These are phyloP conservation scores for Callospermophilus lateralis DNA, from an alignment of 2,113 vertebrate genomes.

Conservation along the genomic window DNA sequence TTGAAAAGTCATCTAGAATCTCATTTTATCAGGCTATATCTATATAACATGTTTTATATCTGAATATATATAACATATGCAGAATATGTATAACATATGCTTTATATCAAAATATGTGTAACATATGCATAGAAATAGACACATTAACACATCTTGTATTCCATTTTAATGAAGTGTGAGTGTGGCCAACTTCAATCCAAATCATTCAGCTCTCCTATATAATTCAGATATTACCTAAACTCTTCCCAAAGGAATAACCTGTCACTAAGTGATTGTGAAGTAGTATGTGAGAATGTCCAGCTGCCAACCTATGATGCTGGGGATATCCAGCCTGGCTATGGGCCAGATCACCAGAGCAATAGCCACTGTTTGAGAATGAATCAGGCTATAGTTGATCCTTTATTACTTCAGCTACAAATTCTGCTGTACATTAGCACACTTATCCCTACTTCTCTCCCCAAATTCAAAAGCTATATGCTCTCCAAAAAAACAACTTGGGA, in stretches of 20 bases:
- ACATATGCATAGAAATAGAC: conserved; percentile 48
- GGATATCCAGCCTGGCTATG: neutral
- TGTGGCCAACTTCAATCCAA: neutral
- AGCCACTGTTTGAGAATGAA: neutral
- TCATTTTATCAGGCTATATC: conserved; percentile 17
- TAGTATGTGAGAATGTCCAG: neutral
- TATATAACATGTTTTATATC: conserved; percentile 44
- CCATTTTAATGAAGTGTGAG: conserved; percentile 45
- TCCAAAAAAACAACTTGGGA: neutral
- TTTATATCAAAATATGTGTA: conserved; percentile 67
- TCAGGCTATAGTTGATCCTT: neutral
- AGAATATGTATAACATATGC: conserved; percentile 67
- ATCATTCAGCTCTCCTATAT: neutral
- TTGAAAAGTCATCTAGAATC: conserved; percentile 30
- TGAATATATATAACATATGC: conserved; percentile 64
- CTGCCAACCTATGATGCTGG: neutral
- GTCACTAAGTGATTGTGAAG: neutral
- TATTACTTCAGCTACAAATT: neutral
- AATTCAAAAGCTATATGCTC: neutral
- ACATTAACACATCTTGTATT: conserved; percentile 46
- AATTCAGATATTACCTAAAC: neutral
- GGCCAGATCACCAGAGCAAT: neutral
- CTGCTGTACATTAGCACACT: neutral
- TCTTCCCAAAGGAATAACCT: neutral
- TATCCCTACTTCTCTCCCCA: neutral